These are phyloP conservation scores for Elysia chlorotica DNA, from an alignment of 1,140 invertebrate genomes.

Conservation along the genomic window DNA sequence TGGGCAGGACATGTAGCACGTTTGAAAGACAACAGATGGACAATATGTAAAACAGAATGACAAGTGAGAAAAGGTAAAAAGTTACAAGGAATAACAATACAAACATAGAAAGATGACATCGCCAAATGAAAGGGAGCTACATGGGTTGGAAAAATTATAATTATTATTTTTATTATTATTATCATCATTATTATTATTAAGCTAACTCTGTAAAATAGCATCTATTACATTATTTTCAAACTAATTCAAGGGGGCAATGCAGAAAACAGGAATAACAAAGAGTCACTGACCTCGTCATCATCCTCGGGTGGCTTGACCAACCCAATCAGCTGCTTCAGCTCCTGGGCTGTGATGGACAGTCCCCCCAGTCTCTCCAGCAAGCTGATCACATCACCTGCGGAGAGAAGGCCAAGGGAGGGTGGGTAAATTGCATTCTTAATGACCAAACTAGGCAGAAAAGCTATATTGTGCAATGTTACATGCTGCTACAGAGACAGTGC, in stretches of 20 bases:
- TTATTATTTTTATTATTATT: too few species aligned
- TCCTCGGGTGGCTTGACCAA: constrained; percentile 59
- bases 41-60: neutral
- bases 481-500: neutral
- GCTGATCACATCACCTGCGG: constrained; percentile 64
- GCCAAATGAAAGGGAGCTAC: neutral
- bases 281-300: neutral
- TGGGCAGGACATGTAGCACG: too few species aligned
- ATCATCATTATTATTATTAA: too few species aligned
- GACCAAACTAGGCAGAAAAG: neutral
- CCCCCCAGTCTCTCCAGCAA: constrained; percentile 68
- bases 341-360: constrained; percentile 67
- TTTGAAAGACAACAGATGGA: neutral
- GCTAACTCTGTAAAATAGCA: too few species aligned
- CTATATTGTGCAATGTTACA: neutral
- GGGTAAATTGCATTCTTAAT: neutral
- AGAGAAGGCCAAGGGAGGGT: neutral
- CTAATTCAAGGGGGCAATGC: neutral
- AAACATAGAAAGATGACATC: neutral
- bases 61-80: too few species aligned
- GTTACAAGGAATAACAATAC: neutral
- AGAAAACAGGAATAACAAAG: constrained; percentile 10
- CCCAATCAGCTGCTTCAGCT: constrained; percentile 67
- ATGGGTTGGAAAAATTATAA: too few species aligned
- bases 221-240: neutral